Evolutionary conservation across 2,888 invertebrate genomes (phyloP), one percentile per base, ranked within the genome.

Genomic region (Aspidiotus destructor): DNA sequence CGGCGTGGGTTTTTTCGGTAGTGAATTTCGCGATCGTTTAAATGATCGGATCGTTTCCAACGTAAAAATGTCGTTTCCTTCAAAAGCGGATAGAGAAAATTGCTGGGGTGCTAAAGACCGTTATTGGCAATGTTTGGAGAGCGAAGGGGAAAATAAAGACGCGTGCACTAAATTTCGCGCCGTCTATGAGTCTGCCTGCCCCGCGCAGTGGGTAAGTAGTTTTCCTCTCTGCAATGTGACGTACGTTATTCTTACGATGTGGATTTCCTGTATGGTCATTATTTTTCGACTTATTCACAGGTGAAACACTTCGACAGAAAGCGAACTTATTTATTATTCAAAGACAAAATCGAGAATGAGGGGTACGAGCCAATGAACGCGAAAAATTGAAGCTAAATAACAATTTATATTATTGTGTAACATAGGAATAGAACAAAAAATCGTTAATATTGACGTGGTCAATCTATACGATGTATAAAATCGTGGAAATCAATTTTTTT

Each of bases 291-390:
- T 71, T 71, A 73, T 72, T 75, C 75, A 11, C 76, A 81, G 85
- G 82, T 95, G 58, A 89, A 89, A 76, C 94, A 96, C 80, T 96
- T 96, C 78, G 93, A 94, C 80, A 85, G 92, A 74, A 92, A 91
- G 79, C 81, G 92, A 75, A 88, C 88, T 74, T 95, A 90, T 78
- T 82, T 92, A 75, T 84, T 88, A 75, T 95, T 89, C 78, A 92
- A 93, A 80, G 86, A 88, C 74, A 87, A 86, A 81, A 86, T 95
- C 78, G 87, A 90, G 70, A 84, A 86, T 75, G 86, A 88, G 74
- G 93, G 92, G 78, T 90, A 85, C 80, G 92, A 92, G 77, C 91
- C 92, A 58, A 79, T 88, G 7, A 44, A 65, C 9, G 57, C 55
- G 5, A 28, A 28, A 28, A 28, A 28, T 28, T 58, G 58, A 28